Evolutionary conservation across 2,113 vertebrate species (phyloP), one percentile per base, ranked within the genome.

Genomic region (Perccottus glenii): DNA sequence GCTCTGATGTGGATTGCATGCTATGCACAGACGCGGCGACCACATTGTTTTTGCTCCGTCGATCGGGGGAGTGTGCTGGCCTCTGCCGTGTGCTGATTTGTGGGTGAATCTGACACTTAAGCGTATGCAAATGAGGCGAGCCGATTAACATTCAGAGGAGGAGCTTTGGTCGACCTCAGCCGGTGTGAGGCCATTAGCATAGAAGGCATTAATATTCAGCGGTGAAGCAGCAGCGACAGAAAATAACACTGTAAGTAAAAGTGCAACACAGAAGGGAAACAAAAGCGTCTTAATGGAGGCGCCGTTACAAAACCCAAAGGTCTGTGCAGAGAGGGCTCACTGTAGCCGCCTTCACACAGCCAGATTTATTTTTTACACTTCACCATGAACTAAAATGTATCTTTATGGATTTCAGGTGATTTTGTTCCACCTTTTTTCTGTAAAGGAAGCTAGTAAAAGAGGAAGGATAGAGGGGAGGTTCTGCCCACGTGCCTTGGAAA

Each of bases 141-240:
- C 16, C 45, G 87, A 87, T 93, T 92, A 91, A 86, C 87, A 93
- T 93, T 87, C 91, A 87, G 86, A 91, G 91, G 89, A 92, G 91
- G 90, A 89, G 90, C 86, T 77, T 27, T 90, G 65, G 19, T 69
- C 85, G 84, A 88, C 87, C 88, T 87, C 78, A 83, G 83, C 82
- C 81, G 75, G 78, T 72, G 81, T 66, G 67, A 84, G 73, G 75
- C 80, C 83, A 91, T 93, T 92, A 90, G 84, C 89, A 90, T 92
- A 90, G 78, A 46, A 14, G 73, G 50, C 75, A 79, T 92, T 92
- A 90, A 91, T 88, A 92, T 92, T 92, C 85, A 87, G 81, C 53
- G 64, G 82, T n/a, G 58, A 16, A 84, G 67, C 70, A 63, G 77
- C 63, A 45, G 80, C 70, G 77, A 80, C 76, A 60, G 71, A 83